Evolutionary conservation across 2,113 vertebrate genomes (phyloP), one percentile per base, ranked within the genome.

Genomic region (Colius striatus): DNA sequence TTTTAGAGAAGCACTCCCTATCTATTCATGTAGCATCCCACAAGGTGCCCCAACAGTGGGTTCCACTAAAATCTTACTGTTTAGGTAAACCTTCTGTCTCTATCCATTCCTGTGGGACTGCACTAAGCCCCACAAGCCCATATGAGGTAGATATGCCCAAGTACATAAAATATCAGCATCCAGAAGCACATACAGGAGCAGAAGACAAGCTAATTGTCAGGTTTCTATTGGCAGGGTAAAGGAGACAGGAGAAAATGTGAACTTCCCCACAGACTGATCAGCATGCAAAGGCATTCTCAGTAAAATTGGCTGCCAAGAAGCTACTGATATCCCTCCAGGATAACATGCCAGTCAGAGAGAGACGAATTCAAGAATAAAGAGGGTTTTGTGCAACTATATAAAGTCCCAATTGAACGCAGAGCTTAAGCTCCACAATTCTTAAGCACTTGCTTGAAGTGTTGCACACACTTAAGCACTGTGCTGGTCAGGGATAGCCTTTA

Each of bases 341-440:
- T 6, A 80, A 71, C 8, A 9, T 38, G n/a, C 32, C 15, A 8
- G 18, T 92, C 86, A 53, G 57, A 82, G 60, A 71, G 21, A 62
- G 32, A 53, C n/a, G 71, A 51, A 75, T 50, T 57, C 29, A 60
- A 85, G 87, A 94, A 67, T 75, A 74, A 79, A 89, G 65, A 71
- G 2, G 48, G 76, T 84, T 87, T 93, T 92, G 25, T 91, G 62
- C 71, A 90, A 58, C 54, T 2, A 1, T 23, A 47, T 27, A 12
- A 80, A 71, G 38, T 67, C 32, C 11, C 60, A 55, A 2, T 11
- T 84, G 67, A 87, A 73, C 0, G 0, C 4, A 4, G 18, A 0
- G 0, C 47, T 74, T 83, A 73, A 77, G 18, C 27, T 60, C 16
- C 25, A 3, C 41, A 77, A n/a, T 61, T 19, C 50, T 85, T 79